A percentile compares a stretch with the other conserved stretches of the same genome.
Conservation (phyloP, 1,140 invertebrate genomes). For the Pemphigus obesinymphae region DNA sequence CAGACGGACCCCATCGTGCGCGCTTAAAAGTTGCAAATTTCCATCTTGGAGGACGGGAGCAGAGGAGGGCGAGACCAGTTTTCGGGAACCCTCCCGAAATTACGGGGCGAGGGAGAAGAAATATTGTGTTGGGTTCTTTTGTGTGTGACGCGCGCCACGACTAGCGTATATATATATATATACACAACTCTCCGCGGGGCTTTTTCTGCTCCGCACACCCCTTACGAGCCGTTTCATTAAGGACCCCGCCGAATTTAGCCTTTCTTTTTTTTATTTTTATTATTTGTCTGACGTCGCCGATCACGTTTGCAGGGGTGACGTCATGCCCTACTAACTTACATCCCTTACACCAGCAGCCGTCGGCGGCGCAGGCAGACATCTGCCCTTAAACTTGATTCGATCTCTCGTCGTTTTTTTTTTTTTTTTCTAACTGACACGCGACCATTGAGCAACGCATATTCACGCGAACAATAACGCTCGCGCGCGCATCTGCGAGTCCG, state of each 20-base stretch:
- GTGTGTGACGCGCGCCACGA: slow-evolving; percentile 30
- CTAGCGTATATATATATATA: background rate
- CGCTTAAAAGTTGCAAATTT: slow-evolving; percentile 41
- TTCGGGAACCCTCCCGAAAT: slow-evolving; percentile 36
- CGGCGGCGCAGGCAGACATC: slow-evolving; percentile 26
- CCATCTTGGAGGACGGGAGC: slow-evolving; percentile 22
- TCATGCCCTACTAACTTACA: slow-evolving; percentile 42
- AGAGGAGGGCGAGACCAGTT: slow-evolving; percentile 28
- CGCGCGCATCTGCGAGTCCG: slow-evolving; percentile 34
- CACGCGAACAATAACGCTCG: background rate
- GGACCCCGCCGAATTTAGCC: slow-evolving; percentile 38
- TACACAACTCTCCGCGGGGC: slow-evolving; percentile 32
- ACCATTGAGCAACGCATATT: slow-evolving; percentile 24
- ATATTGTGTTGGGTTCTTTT: slow-evolving; percentile 40
- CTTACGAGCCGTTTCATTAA: slow-evolving; percentile 33
- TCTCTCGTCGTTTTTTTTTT: slow-evolving; percentile 13
- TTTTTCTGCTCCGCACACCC: background rate
- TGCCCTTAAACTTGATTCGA: slow-evolving; percentile 41
- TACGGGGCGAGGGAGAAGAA: slow-evolving; percentile 30
- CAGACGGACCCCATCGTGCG: slow-evolving; percentile 1
- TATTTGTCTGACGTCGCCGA: slow-evolving; percentile 33
- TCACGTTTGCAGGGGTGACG: slow-evolving; percentile 35
- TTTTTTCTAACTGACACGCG: slow-evolving; percentile 25
- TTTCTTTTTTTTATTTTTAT: slow-evolving; percentile 42
- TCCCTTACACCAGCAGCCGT: slow-evolving; percentile 18